A percentile compares a stretch with the other conserved stretches of the same genome.
phyloP scores from a whole-genome alignment of 2,113 vertebrate genomes.

The Dasypus novemcinctus region DNA sequence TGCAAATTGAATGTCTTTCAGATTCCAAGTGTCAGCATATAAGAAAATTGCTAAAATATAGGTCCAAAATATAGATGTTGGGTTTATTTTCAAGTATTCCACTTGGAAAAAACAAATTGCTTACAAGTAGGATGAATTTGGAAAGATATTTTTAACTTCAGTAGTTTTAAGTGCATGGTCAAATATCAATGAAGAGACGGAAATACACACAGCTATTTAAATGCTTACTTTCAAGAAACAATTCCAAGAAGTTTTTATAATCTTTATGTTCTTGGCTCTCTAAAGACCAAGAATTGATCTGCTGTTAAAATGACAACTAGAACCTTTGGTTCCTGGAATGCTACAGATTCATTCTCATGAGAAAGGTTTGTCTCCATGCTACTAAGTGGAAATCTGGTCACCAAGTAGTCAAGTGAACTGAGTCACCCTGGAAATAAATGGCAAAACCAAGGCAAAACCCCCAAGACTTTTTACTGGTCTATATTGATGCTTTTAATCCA shows the following conservation, averaged over 20 bases:
- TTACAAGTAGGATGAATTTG: conserved; percentile 22
- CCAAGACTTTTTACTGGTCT: conserved; percentile 32
- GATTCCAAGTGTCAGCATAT: not conserved
- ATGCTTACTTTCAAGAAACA: conserved; percentile 17
- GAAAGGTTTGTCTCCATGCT: conserved; percentile 33
- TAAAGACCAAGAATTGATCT: not conserved
- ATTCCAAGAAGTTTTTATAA: conserved; percentile 34
- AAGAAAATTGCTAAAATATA: conserved; percentile 34
- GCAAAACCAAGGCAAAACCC: conserved; percentile 48
- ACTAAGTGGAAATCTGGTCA: conserved; percentile 13
- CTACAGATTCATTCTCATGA: conserved; percentile 40
- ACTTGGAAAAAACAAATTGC: conserved; percentile 16
- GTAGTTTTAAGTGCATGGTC: conserved; percentile 32
- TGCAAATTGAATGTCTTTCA: conserved; percentile 14
- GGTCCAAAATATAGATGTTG: not conserved
- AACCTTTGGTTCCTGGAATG: not conserved
- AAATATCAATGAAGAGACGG: conserved; percentile 38
- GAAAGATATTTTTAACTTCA: conserved; percentile 51
- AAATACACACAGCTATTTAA: conserved; percentile 37
- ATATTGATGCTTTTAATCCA: not conserved
- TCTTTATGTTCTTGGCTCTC: not conserved
- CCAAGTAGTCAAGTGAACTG: conserved; percentile 32
- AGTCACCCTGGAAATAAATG: conserved; percentile 28
- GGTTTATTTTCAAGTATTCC: conserved; percentile 31
- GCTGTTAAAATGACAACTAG: not conserved